Base-by-base conservation (phyloP, 2,888 invertebrate species). In the Acanthosepion lycidas region DNA sequence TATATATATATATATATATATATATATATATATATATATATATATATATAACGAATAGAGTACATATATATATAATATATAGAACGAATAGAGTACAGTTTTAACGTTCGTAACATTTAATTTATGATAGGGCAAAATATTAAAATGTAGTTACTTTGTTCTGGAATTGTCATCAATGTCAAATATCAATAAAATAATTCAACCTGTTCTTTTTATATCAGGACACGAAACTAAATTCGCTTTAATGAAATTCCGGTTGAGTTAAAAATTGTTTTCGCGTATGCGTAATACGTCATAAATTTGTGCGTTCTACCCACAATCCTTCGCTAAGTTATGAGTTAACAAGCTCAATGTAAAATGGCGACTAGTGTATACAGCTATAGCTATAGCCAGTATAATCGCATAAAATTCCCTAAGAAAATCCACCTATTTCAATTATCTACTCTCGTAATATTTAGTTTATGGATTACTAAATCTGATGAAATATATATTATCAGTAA, bases 391-490 rank as follows among this genome's bases (percentile, higher is more conserved):
- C 49, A 93, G 26, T n/a, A 93, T 26, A 93, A 93, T 93, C 93
- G 93, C 51, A 93, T 93, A 93, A 93, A 93, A 93, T 93, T 93
- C 93, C 53, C 49, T 53, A n/a, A 93, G 93, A 93, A 53, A 49
- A 78, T 78, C 51, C 15, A 20, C n/a, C 53, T 93, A 93, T 93
- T 53, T 53, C 42, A 93, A 53, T 51, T 53, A 93, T 93, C 93
- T 49, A 26, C 93, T 51, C 20, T 53, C 53, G 93, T 93, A 53
- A 53, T 51, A 53, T 49, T 26, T 93, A 93, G 53, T 9, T 53
- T 93, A 93, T 93, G 53, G 93, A 93, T 93, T 93, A 93, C 93
- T 93, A 93, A 93, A 93, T 93, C 51, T 93, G 28, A 93, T 93
- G 49, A 53, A 48, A n/a, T 53, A 93, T 49, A 49, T 93, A 93